phyloP scores from a whole-genome alignment of 2,888 invertebrate species.

The Drosophila niveifrons region DNA sequence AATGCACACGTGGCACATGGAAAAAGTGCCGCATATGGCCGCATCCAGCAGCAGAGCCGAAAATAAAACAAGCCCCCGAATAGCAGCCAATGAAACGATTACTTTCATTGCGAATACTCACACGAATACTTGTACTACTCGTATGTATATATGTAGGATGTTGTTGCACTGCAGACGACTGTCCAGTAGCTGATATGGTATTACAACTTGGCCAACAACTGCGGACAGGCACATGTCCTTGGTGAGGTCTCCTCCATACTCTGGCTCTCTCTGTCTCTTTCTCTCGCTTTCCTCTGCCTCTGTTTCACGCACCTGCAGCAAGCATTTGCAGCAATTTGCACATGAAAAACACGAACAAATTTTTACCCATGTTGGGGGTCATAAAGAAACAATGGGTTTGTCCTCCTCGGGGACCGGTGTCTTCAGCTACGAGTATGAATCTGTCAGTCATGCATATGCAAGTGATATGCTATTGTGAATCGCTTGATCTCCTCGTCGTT shows the following conservation, averaged over 20 bases:
- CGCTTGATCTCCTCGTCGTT: slow-evolving; percentile 5
- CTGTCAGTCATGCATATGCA: slow-evolving; percentile 45
- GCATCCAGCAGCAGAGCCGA: slow-evolving; percentile 19
- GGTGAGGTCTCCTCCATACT: background rate
- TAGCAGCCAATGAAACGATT: slow-evolving; percentile 25
- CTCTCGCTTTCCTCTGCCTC: background rate
- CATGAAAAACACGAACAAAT: slow-evolving; percentile 25
- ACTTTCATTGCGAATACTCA: slow-evolving; percentile 39
- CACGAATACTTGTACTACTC: slow-evolving; percentile 5
- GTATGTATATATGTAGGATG: background rate
- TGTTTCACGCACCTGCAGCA: slow-evolving; percentile 34
- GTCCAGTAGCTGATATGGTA: slow-evolving; percentile 72
- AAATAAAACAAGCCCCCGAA: slow-evolving; percentile 27
- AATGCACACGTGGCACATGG: slow-evolving; percentile 46
- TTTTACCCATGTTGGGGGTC: slow-evolving; percentile 27
- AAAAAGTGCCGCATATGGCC: slow-evolving; percentile 42
- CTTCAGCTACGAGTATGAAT: slow-evolving; percentile 45
- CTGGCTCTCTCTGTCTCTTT: background rate
- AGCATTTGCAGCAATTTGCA: slow-evolving; percentile 70
- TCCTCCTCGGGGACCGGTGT: slow-evolving; percentile 13
- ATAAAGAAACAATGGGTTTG: slow-evolving; percentile 31
- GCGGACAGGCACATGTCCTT: slow-evolving; percentile 69
- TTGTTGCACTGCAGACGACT: slow-evolving; percentile 36
- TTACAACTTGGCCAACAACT: slow-evolving; percentile 74
- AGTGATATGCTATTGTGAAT: slow-evolving; percentile 31